Conservation (phyloP, 2,888 invertebrate genomes). For the Drosophila neotestacea region DNA sequence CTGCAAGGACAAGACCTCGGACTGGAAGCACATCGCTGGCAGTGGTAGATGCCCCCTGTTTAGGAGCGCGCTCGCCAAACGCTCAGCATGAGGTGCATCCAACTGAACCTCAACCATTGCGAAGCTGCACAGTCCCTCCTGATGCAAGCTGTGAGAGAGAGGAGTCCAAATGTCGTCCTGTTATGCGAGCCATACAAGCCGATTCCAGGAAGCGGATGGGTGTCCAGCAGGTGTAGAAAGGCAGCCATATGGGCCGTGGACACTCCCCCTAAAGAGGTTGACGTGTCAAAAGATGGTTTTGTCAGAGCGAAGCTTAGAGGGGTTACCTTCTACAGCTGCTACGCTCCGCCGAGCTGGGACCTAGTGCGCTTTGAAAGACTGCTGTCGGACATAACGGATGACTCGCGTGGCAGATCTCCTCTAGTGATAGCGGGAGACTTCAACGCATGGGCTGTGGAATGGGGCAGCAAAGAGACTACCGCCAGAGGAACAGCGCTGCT, state of each 20-base stretch:
- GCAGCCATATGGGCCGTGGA: neutral
- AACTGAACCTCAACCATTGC: constrained; percentile 26
- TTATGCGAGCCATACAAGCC: constrained; percentile 15
- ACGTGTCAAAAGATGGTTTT: neutral
- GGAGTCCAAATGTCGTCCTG: constrained; percentile 3
- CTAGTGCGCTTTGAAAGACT: neutral
- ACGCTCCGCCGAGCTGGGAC: constrained; percentile 8
- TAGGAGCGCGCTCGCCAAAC: neutral
- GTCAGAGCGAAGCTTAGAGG: constrained; percentile 15
- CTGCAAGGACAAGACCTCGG: neutral
- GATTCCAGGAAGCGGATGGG: constrained; percentile 5
- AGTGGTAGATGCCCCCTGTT: constrained; percentile 5
- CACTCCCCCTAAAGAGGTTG: neutral
- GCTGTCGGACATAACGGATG: neutral
- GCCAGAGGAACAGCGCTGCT: neutral
- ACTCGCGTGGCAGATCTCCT: neutral
- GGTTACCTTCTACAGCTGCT: constrained; percentile 12
- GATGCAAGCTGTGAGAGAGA: constrained; percentile 9
- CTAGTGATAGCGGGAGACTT: neutral
- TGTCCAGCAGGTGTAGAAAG: neutral
- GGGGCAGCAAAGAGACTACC: neutral
- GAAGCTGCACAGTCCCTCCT: constrained; percentile 24
- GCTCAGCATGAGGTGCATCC: neutral
- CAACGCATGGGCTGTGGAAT: neutral
- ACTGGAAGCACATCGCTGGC: neutral